Conservation (phyloP, 1,140 invertebrate genomes). For the Galleria mellonella region DNA sequence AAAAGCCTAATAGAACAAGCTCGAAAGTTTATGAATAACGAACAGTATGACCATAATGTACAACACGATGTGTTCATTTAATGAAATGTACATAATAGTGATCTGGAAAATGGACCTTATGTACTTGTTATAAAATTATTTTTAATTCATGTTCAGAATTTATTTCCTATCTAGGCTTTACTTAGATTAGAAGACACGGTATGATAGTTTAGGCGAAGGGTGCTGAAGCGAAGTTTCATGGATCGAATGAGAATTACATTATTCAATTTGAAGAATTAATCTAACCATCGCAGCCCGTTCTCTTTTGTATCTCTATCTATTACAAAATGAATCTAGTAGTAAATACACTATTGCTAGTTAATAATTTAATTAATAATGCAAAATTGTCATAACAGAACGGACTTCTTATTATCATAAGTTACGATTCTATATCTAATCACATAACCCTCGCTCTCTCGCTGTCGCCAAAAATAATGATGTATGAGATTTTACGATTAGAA, state of each 20-base stretch:
- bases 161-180: conserved; percentile 30
- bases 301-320: conserved; percentile 20
- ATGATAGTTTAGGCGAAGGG: conserved; percentile 31
- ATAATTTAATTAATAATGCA: conserved; percentile 15
- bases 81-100: not conserved
- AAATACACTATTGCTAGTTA: conserved; percentile 11
- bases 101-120: not conserved
- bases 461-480: conserved; percentile 6
- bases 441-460: conserved; percentile 13
- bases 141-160: conserved; percentile 11
- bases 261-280: conserved; percentile 30
- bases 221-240: conserved; percentile 40
- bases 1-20: conserved; percentile 42
- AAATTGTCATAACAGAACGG: conserved; percentile 10
- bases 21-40: conserved; percentile 26
- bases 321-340: conserved; percentile 25
- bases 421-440: conserved; percentile 13
- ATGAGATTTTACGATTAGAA: conserved; percentile 14
- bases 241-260: conserved; percentile 35
- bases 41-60: conserved; percentile 10
- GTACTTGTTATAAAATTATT: conserved; percentile 1
- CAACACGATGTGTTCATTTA: not conserved
- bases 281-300: conserved; percentile 22
- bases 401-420: conserved; percentile 17
- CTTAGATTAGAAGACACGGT: conserved; percentile 28